phyloP scores from a whole-genome alignment of 2,113 vertebrate species.

The Bucco capensis region DNA sequence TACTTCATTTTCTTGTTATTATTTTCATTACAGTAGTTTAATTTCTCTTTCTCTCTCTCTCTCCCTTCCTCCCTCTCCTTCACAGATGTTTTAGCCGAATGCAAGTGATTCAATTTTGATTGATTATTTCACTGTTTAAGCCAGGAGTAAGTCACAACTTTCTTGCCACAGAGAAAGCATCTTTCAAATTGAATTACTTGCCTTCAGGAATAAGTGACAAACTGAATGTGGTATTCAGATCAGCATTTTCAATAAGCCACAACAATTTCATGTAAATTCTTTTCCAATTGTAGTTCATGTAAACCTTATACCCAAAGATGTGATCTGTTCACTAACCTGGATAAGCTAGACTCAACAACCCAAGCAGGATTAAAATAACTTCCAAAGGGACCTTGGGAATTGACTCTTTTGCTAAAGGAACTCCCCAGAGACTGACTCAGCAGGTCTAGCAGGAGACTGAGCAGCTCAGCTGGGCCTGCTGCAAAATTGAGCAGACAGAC shows the following conservation, averaged over 20 bases:
- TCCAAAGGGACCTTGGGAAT: background rate
- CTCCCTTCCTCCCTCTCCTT: no score
- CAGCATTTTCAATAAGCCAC: background rate
- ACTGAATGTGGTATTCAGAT: background rate
- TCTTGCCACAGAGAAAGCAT: background rate
- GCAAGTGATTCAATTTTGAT: background rate
- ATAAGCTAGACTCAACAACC: background rate
- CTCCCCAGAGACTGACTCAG: background rate
- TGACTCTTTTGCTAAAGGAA: background rate
- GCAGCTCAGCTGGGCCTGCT: background rate
- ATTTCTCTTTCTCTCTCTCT: no score
- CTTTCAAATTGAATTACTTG: background rate
- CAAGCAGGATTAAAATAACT: background rate
- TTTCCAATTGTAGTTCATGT: background rate
- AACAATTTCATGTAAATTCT: background rate
- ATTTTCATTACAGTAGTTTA: no score
- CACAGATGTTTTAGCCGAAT: background rate
- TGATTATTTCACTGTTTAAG: background rate
- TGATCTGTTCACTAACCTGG: background rate
- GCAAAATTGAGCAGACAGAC: background rate
- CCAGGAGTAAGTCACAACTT: background rate
- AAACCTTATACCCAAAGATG: background rate
- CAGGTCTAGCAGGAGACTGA: background rate
- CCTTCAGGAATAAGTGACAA: background rate
- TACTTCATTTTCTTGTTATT: no score